Evolutionary conservation across 2,113 vertebrate species (phyloP).

Genomic region (Syrrhaptes paradoxus): DNA sequence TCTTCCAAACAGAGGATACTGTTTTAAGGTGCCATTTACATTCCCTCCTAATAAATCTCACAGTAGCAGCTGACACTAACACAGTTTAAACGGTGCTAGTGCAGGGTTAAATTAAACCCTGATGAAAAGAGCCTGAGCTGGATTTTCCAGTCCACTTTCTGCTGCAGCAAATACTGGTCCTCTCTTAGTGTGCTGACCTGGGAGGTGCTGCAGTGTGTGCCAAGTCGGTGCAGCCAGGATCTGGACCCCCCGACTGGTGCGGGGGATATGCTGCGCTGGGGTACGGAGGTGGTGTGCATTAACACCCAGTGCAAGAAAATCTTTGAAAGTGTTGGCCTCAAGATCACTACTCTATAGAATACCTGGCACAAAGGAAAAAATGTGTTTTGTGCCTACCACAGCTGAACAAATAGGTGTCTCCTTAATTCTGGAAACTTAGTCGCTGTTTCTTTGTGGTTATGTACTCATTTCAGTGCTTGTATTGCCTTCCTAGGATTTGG

Average conservation of each 20-base stretch:
- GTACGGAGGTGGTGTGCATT: not conserved
- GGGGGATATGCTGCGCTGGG: not conserved
- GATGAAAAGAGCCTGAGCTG: not conserved
- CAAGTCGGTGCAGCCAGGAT: not conserved
- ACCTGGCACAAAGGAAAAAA: not conserved
- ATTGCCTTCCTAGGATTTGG: not conserved
- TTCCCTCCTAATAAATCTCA: not conserved
- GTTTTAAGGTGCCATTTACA: not conserved
- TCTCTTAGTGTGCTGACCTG: not conserved
- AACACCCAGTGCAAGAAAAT: not conserved
- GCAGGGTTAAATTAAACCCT: not conserved
- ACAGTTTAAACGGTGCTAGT: not conserved
- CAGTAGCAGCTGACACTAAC: not conserved
- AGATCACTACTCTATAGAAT: not conserved
- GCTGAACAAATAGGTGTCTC: not conserved
- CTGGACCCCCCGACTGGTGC: no score
- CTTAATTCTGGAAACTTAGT: not conserved
- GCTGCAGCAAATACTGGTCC: not conserved
- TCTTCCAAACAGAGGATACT: not conserved
- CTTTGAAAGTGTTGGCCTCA: not conserved
- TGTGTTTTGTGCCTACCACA: fast-evolving
- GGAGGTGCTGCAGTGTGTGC: not conserved
- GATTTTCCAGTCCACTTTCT: not conserved
- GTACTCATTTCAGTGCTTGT: not conserved
- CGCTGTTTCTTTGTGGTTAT: not conserved